Percentiles rank a stretch among this genome's conserved stretches.
These are phyloP conservation scores for Bettongia penicillata DNA, from an alignment of 2,113 vertebrate genomes.

Conservation along the genomic window DNA sequence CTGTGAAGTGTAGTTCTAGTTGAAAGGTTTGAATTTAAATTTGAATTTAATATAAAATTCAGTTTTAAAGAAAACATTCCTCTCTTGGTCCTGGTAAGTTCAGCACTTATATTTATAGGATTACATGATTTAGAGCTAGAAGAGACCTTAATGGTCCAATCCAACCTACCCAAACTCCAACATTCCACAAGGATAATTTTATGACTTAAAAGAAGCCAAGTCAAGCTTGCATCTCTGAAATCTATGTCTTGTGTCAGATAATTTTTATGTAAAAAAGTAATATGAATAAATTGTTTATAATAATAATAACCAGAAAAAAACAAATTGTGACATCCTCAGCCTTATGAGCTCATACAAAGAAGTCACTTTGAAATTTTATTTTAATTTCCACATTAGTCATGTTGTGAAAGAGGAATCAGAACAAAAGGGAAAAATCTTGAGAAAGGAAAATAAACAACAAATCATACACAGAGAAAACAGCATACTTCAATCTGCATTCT, in stretches of 20 bases:
- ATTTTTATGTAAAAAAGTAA: background rate
- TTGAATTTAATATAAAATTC: background rate
- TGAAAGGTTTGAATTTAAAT: constrained; percentile 8
- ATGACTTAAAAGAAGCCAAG: background rate
- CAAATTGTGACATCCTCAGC: background rate
- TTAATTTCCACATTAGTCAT: too few relatives aligned
- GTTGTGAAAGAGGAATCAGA: too few relatives aligned
- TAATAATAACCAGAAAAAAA: background rate
- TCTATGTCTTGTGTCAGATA: background rate
- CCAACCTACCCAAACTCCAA: background rate
- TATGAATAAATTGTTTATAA: background rate
- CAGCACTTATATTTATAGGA: background rate
- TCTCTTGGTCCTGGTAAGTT: background rate
- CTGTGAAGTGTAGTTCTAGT: background rate
- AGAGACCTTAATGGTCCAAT: background rate
- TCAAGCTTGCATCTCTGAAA: background rate
- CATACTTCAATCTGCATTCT: too few relatives aligned
- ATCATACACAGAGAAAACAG: too few relatives aligned
- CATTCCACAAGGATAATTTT: background rate
- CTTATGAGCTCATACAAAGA: background rate
- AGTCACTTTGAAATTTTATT: background rate
- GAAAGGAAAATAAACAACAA: too few relatives aligned
- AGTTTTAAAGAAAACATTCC: background rate
- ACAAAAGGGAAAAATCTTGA: too few relatives aligned
- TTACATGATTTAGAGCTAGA: background rate